Conservation (phyloP, 92 coral and sea anemone genomes). For the Palythoa grandiflora region DNA sequence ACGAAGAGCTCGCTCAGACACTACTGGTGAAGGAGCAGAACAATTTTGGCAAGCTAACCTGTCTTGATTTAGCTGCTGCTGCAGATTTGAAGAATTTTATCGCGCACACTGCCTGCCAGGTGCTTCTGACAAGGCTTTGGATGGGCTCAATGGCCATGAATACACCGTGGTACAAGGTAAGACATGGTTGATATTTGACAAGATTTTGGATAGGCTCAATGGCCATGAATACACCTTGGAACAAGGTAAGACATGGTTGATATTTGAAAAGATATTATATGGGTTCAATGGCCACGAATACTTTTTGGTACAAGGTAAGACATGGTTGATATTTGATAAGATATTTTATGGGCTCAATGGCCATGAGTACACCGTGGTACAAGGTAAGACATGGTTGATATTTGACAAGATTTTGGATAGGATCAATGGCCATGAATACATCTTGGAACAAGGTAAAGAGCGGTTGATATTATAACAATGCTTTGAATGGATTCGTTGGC, state of each 20-base stretch:
- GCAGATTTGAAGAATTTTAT: constrained; percentile 90
- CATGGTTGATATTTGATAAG: neutral
- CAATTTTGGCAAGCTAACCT: constrained; percentile 80
- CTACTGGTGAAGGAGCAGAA: constrained; percentile 88
- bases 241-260: too few species aligned
- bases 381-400: too few species aligned
- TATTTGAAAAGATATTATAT: constrained; percentile 23
- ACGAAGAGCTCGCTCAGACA: constrained; percentile 86
- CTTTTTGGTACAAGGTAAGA: constrained; percentile 90
- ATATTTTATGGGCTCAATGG: neutral
- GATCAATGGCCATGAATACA: too few species aligned
- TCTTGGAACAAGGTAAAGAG: too few species aligned
- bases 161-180: constrained; percentile 93
- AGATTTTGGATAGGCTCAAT: neutral
- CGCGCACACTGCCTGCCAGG: constrained; percentile 92
- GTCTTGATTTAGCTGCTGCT: constrained; percentile 88
- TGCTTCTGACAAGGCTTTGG: constrained; percentile 92
- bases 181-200: neutral
- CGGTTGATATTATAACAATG: too few species aligned
- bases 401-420: too few species aligned
- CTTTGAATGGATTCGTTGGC: too few species aligned
- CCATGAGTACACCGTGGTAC: neutral
- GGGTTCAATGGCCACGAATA: constrained; percentile 98
- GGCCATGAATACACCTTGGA: neutral
- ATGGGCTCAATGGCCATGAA: constrained; percentile 98